Conservation (phyloP, 1,140 invertebrate genomes). For the Trachymyrmex septentrionalis region DNA sequence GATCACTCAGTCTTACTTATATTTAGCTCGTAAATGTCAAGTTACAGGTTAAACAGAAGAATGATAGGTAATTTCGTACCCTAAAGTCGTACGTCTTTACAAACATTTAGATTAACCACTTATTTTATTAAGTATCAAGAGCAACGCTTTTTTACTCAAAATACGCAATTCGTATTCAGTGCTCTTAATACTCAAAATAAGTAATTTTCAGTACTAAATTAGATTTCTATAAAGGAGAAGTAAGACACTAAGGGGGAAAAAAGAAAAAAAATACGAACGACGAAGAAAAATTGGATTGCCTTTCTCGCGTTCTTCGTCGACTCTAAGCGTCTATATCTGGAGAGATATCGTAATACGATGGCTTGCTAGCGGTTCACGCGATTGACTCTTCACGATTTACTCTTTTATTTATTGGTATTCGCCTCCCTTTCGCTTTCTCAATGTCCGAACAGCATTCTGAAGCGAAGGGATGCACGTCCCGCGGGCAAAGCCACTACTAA, state of each 20-base stretch:
- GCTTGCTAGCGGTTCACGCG: neutral
- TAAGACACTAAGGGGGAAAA: slow-evolving; percentile 40
- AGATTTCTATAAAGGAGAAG: too few relatives aligned
- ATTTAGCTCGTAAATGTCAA: neutral
- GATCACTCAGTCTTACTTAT: slow-evolving; percentile 59
- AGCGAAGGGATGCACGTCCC: slow-evolving; percentile 38
- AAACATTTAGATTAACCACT: too few relatives aligned
- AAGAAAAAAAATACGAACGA: slow-evolving; percentile 8
- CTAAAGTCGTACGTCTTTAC: too few relatives aligned
- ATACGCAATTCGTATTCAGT: too few relatives aligned
- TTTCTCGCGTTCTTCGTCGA: neutral
- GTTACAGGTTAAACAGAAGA: too few relatives aligned
- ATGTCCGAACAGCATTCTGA: slow-evolving; percentile 55
- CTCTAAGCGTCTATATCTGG: neutral
- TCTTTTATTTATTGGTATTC: neutral
- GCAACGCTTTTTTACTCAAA: too few relatives aligned
- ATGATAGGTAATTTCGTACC: too few relatives aligned
- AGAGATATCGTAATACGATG: slow-evolving; percentile 47
- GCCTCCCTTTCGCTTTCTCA: slow-evolving; percentile 35
- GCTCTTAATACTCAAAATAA: too few relatives aligned
- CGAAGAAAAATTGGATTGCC: neutral
- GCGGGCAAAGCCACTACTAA: slow-evolving; percentile 49
- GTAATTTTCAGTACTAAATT: too few relatives aligned
- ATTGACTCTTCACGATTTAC: slow-evolving; percentile 23
- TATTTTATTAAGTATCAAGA: too few relatives aligned